Base-by-base conservation (phyloP, 1,140 invertebrate genomes). In the Goniozus legneri region DNA sequence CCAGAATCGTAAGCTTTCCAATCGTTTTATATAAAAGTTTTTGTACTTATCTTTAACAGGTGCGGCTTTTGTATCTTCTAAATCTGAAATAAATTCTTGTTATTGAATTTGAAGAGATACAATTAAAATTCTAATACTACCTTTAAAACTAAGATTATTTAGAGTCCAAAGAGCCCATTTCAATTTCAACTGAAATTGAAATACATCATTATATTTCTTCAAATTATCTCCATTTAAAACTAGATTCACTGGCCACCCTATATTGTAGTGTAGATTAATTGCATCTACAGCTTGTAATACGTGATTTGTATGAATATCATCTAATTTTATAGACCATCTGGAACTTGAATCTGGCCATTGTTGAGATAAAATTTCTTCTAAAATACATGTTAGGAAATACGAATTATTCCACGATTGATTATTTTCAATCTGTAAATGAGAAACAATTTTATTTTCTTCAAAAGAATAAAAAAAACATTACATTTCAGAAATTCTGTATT, bases 111-210 rank as follows among this genome's bases (percentile, higher is more conserved):
- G n/a, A n/a, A n/a, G 24, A 27, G 16, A 16, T 8, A 33, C 10
- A 38, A 24, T 33, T 41, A 24, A 20, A n/a, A n/a, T n/a, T n/a
- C n/a, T n/a, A n/a, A n/a, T 62, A 40, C 62, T 61, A 79, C 77
- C 76, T 34, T 58, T 62, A 65, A 82, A 83, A 49, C 62, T 57
- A 4, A 85, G 66, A 54, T 79, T 76, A 59, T 82, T 82, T 21
- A 85, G 63, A 2, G 78, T 79, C 70, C 79, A 82, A 12, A 84
- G 65, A 2, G 81, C 81, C 70, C 80, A 80, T 61, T 84, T 84
- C 0, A 84, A 64, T 61, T 83, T 82, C 20, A 86, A 65, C 19
- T 84, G 72, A 62, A 85, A 83, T 30, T 71, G 65, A 62, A 86
- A 84, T 42, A 84, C 75, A 12, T 78, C 68, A 56, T 83, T 83